Base-by-base conservation (phyloP, 2,888 invertebrate genomes). In the Diplazon laetatorius region DNA sequence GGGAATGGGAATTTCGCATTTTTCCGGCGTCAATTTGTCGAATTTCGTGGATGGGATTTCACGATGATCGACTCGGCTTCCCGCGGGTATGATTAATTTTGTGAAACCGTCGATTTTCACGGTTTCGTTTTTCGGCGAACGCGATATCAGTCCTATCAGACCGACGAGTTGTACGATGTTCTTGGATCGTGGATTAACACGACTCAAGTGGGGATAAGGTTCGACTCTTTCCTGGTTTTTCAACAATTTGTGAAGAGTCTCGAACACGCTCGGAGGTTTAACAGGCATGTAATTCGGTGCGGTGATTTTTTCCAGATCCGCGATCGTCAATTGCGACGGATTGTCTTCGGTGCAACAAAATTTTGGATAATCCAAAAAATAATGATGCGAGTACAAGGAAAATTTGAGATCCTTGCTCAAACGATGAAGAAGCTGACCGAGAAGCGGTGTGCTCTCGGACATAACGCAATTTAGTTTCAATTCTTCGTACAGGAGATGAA, bases 401-500 rank as follows among this genome's bases (percentile, higher is more conserved):
- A 96, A 92, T 71, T 94, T 93, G 85, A 98, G 92, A 91, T 98
- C 97, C 48, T 93, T 93, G 0, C 97, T 93, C 48, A 98, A 88
- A 87, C 95, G 96, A 87, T 95, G 94, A 39, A 98, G 91, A 73
- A 97, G 93, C 81, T 92, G 92, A 0, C 95, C 95, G 46, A 98
- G 87, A 0, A 94, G 92, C 68, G 93, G 93, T 78, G 97, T 89
- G 83, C 95, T 94, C 71, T 94, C 94, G 57, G 93, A 93, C 82
- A 95, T 91, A 0, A 96, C 91, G 0, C 94, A 93, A 85, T 97
- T 96, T 71, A 98, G 90, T 88, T 98, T 98, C 3, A 97, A 92
- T 87, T 98, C 98, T 92, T 98, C 98, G 86, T 98, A 98, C 0
- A 98, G 93, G 35, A 98, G 92, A 92, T 98, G 98, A 39, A 98